Evolutionary conservation across 2,113 vertebrate species (phyloP).

Genomic region (Meles meles): DNA sequence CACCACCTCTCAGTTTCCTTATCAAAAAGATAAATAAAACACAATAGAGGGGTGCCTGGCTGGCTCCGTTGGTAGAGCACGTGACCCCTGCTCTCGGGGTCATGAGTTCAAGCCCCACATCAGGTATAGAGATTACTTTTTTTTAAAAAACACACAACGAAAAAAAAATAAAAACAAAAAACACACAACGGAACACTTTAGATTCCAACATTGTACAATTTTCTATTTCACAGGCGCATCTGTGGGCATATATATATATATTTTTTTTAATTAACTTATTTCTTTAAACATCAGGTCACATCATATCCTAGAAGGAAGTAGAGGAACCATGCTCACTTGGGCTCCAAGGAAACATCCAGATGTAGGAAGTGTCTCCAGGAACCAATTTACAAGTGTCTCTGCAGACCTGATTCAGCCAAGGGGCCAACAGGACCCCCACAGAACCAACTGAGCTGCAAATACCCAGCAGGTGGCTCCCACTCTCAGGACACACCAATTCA

Average conservation of each 20-base stretch:
- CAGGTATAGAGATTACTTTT: background rate
- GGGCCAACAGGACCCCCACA: background rate
- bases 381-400: background rate
- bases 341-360: background rate
- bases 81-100: background rate
- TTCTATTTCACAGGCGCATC: background rate
- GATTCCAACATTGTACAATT: background rate
- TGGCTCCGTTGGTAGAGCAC: no score
- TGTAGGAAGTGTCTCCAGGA: background rate
- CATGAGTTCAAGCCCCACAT: background rate
- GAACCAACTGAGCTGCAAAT: background rate
- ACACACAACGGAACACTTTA: background rate
- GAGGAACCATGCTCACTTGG: background rate
- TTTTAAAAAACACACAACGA: no score
- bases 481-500: background rate
- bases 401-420: background rate
- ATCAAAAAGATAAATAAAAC: background rate
- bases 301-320: background rate
- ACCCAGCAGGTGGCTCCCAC: background rate
- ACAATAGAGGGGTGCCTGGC: no score
- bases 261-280: no score
- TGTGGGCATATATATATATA: background rate
- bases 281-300: no score
- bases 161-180: background rate
- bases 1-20: background rate